Evolutionary conservation across 2,888 invertebrate genomes (phyloP).

Genomic region (Cantharis rustica): DNA sequence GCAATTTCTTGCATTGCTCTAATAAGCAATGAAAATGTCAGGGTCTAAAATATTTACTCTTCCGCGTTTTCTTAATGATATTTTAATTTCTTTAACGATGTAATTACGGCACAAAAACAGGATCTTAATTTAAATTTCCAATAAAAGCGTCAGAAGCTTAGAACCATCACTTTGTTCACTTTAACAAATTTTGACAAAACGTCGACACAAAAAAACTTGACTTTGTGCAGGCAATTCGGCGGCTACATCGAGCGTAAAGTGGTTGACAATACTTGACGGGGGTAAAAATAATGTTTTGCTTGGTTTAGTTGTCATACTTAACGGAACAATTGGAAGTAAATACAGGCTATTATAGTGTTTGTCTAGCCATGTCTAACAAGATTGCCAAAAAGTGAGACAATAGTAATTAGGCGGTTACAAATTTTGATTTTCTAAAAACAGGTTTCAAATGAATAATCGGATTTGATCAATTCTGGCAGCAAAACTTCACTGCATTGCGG

Average conservation of each 20-base stretch:
- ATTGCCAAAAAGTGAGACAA: neutral
- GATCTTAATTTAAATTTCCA: neutral
- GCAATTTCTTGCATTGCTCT: neutral
- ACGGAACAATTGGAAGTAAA: neutral
- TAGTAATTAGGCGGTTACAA: neutral
- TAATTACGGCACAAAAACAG: neutral
- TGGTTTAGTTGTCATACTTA: neutral
- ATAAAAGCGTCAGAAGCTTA: too few relatives aligned
- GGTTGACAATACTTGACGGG: neutral
- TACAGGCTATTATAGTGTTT: neutral
- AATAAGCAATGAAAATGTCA: constrained; percentile 11
- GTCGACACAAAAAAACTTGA: neutral
- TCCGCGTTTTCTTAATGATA: constrained; percentile 11
- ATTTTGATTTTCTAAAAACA: neutral
- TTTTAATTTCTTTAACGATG: constrained; percentile 10
- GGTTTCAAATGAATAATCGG: neutral
- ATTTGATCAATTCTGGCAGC: neutral
- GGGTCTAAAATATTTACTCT: constrained; percentile 9
- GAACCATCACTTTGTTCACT: neutral
- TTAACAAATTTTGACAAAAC: neutral
- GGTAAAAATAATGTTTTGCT: neutral
- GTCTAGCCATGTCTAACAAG: neutral
- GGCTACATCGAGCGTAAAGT: neutral
- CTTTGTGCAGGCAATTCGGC: neutral
- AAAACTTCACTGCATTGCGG: neutral